These are phyloP conservation scores for Parelbella ahira DNA, from an alignment of 2,888 invertebrate genomes.

Conservation along the genomic window DNA sequence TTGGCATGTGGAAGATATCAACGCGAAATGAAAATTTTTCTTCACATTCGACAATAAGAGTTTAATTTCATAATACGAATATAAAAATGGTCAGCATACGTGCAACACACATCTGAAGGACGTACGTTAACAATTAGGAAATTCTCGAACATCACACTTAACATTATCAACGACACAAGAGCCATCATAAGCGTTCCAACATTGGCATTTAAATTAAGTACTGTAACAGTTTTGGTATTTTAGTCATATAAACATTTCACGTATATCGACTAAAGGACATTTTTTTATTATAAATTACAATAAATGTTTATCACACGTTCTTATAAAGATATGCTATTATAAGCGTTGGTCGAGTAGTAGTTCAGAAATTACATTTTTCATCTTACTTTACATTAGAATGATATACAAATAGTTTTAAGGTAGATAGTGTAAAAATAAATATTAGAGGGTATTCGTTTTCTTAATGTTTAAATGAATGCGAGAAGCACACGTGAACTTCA, in stretches of 20 bases:
- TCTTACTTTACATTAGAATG: constrained; percentile 10
- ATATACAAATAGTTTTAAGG: constrained; percentile 28
- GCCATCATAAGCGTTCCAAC: constrained; percentile 53
- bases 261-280: constrained; percentile 60
- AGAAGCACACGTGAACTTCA: constrained; percentile 25
- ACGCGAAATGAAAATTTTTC: background rate
- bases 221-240: constrained; percentile 67
- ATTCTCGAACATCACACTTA: constrained; percentile 52
- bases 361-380: constrained; percentile 42
- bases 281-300: constrained; percentile 65
- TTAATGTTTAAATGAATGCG: constrained; percentile 25
- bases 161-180: constrained; percentile 34
- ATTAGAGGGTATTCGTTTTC: constrained; percentile 27
- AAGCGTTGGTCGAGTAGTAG: constrained; percentile 75
- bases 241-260: constrained; percentile 41
- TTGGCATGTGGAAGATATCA: constrained; percentile 4
- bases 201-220: constrained; percentile 68
- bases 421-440: constrained; percentile 28
- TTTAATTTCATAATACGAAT: too few species aligned
- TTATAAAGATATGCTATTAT: constrained; percentile 75
- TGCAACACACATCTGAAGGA: constrained; percentile 37
- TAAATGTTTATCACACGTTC: constrained; percentile 79
- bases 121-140: constrained; percentile 54
- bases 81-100: constrained; percentile 7
- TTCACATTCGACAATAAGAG: background rate